Percentiles rank a stretch among this genome's conserved stretches.
Evolutionary conservation across 1,140 invertebrate species (phyloP).

Genomic region (Atta cephalotes): DNA sequence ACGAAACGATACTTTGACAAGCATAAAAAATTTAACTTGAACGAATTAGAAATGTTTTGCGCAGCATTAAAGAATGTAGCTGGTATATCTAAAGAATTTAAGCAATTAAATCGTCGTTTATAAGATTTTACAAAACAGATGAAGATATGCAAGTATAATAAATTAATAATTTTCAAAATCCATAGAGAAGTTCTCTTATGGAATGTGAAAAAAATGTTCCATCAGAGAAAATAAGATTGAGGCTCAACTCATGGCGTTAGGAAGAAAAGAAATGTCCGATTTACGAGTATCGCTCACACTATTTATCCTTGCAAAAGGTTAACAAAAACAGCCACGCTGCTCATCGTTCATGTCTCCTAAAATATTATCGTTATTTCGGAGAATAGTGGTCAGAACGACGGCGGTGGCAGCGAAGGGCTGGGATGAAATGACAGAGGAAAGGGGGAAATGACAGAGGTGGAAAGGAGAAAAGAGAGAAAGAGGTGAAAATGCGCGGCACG

Average conservation of each 20-base stretch:
- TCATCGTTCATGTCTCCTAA: conserved; percentile 56
- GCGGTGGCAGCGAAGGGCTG: neutral
- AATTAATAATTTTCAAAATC: neutral
- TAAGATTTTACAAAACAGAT: neutral
- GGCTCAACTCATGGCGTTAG: neutral
- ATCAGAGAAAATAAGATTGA: neutral
- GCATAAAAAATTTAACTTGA: neutral
- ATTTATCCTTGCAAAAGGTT: conserved; percentile 55
- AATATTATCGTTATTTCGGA: conserved; percentile 71
- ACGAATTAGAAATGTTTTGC: neutral
- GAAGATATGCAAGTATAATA: neutral
- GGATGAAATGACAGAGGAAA: conserved; percentile 51
- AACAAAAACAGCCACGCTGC: conserved; percentile 45
- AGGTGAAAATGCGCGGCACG: conserved; percentile 63
- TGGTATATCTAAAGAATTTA: neutral
- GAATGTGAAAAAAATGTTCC: neutral
- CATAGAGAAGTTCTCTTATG: neutral
- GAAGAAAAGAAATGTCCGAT: conserved; percentile 36
- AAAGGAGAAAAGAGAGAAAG: conserved; percentile 17
- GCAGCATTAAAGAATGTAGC: neutral
- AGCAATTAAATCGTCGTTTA: neutral
- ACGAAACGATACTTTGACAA: conserved; percentile 13
- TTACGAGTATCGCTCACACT: conserved; percentile 43
- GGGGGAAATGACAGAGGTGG: conserved; percentile 37
- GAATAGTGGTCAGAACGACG: conserved; percentile 61